Percentiles rank a stretch among this genome's conserved stretches.
These are phyloP conservation scores for Margaritifera margaritifera DNA, from an alignment of 2,888 invertebrate genomes.

Conservation along the genomic window DNA sequence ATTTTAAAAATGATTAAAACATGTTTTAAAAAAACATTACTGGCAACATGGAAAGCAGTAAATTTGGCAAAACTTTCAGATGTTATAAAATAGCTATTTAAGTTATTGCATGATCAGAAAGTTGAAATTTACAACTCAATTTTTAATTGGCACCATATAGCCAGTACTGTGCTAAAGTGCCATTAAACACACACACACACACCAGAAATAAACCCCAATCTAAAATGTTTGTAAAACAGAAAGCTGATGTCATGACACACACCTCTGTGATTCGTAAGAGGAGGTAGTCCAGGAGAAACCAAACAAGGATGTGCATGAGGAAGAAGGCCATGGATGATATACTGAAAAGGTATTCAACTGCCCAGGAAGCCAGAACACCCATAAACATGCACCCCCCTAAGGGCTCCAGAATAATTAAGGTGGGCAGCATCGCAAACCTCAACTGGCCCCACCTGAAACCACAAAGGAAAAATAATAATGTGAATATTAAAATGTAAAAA, in stretches of 20 bases:
- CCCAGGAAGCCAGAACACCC: slow-evolving; percentile 93
- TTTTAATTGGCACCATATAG: too few relatives aligned
- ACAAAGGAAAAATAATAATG: slow-evolving; percentile 55
- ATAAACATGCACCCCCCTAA: slow-evolving; percentile 89
- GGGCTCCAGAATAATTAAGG: slow-evolving; percentile 92
- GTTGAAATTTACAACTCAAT: too few relatives aligned
- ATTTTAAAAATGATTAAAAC: too few relatives aligned
- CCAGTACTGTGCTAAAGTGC: too few relatives aligned
- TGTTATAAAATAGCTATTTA: too few relatives aligned
- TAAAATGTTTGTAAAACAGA: too few relatives aligned
- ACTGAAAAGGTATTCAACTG: slow-evolving; percentile 85
- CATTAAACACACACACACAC: too few relatives aligned
- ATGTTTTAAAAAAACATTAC: too few relatives aligned
- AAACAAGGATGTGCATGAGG: slow-evolving; percentile 90
- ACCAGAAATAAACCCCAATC: too few relatives aligned
- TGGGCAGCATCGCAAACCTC: slow-evolving; percentile 95
- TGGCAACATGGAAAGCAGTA: too few relatives aligned
- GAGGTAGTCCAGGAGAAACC: slow-evolving; percentile 97
- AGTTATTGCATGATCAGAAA: too few relatives aligned
- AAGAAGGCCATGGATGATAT: slow-evolving; percentile 94
- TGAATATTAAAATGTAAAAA: background rate
- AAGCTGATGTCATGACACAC: slow-evolving; percentile 9
- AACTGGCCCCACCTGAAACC: slow-evolving; percentile 89
- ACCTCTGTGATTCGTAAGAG: slow-evolving; percentile 77
- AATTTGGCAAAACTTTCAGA: too few relatives aligned